Base-by-base conservation (phyloP, 2,797 vertebrate species). In the Micromesistius poutassou region DNA sequence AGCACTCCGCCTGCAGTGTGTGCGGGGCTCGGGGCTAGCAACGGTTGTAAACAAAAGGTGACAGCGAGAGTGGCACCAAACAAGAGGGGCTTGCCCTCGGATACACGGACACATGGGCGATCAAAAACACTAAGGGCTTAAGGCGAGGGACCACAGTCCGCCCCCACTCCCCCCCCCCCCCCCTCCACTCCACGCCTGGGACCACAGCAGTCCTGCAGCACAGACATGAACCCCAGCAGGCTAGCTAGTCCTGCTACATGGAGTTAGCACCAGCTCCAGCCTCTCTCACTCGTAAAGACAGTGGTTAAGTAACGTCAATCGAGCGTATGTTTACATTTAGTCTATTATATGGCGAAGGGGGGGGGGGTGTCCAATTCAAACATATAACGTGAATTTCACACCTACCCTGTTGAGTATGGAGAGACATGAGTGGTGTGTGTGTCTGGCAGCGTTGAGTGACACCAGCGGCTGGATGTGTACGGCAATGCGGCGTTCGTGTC, bases 361-460 rank as follows among this genome's bases (percentile, higher is more conserved):
- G 40, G 14, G 46, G 16, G 46, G 46, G 4, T 22, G 40, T 55
- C 12, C 5, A 0, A 12, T 7, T 35, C 16, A 30, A 38, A 30
- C 0, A 42, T 72, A 35, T 5, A 31, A 71, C 30, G 5, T 1
- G 22, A 30, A 66, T 76, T 79, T 72, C 30, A 78, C 80, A 93
- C 93, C 84, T 94, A 94, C 94, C 92, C 86, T 81, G 76, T 36
- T 77, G 38, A 78, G 79, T 42, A 78, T 82, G 84, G 78, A 80
- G 35, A 74, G 80, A 82, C 85, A 78, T 87, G 84, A 80, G 83
- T 77, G 71, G 86, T 91, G 86, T 90, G 36, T 38, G 9, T 38
- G 6, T 38, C 36, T 38, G 36, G 16, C 40, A 55, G 81, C 87
- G 91, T 91, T 94, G 93, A 95, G 84, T 93, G 93, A 95, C 93